A percentile compares a stretch with the other conserved stretches of the same genome.
Conservation (phyloP, 2,888 invertebrate species). For the Microctonus brassicae region DNA sequence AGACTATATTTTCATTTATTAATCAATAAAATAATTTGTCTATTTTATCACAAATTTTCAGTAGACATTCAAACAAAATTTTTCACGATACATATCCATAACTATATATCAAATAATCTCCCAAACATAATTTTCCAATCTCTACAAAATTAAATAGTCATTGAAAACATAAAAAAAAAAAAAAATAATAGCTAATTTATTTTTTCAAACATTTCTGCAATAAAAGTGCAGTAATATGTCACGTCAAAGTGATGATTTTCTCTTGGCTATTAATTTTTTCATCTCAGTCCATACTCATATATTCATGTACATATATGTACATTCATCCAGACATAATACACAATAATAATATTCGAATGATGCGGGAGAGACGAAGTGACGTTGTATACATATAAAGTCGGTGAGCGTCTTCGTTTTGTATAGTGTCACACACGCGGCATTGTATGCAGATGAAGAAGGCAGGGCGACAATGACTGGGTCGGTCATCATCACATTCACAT, state of each 20-base stretch:
- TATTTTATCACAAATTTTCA: neutral
- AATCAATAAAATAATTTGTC: too few species aligned
- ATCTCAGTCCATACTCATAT: neutral
- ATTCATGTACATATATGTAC: neutral
- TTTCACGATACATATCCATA: neutral
- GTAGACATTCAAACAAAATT: neutral
- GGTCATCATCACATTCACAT: conserved; percentile 26
- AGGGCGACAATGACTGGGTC: conserved; percentile 68
- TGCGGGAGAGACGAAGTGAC: conserved; percentile 43
- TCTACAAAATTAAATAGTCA: neutral
- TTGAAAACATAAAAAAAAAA: neutral
- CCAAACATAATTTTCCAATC: neutral
- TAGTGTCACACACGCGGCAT: conserved; percentile 64
- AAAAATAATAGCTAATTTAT: too few species aligned
- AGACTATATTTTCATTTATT: too few species aligned
- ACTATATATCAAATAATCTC: too few species aligned
- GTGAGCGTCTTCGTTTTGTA: conserved; percentile 39
- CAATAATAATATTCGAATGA: conserved; percentile 64
- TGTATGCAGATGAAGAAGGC: conserved; percentile 70
- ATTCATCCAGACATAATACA: conserved; percentile 28
- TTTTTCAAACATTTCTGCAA: neutral
- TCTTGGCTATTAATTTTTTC: neutral
- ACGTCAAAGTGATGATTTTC: neutral
- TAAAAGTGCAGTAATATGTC: neutral
- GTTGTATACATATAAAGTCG: conserved; percentile 24